Percentiles rank a stretch among this genome's conserved stretches.
Conservation (phyloP, 2,113 vertebrate genomes). For the Larimichthys crocea region DNA sequence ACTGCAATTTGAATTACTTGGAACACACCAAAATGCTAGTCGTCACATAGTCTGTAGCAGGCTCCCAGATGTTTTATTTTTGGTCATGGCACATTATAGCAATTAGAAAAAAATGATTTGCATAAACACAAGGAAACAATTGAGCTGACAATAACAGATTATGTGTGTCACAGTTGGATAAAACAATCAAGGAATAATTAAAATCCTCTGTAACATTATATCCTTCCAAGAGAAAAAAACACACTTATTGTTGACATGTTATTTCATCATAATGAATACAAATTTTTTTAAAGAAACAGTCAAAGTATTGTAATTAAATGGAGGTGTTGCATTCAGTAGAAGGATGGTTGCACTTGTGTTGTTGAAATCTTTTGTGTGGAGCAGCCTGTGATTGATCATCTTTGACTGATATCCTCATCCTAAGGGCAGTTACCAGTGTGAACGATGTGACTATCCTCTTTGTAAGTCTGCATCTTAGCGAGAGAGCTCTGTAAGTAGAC, state of each 20-base stretch:
- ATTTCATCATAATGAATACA: slow-evolving; percentile 2
- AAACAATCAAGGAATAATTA: background rate
- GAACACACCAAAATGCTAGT: slow-evolving; percentile 22
- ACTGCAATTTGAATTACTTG: slow-evolving; percentile 19
- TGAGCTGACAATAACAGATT: slow-evolving; percentile 5
- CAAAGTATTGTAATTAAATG: slow-evolving; percentile 8
- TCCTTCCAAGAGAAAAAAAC: background rate
- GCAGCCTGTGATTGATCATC: slow-evolving; percentile 28
- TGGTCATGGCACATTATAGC: slow-evolving; percentile 11
- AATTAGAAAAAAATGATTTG: slow-evolving; percentile 22
- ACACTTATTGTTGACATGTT: background rate
- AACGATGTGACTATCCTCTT: slow-evolving; percentile 29
- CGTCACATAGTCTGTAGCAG: slow-evolving; percentile 1
- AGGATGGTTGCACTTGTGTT: slow-evolving; percentile 5
- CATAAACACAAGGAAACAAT: slow-evolving; percentile 19
- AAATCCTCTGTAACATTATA: background rate
- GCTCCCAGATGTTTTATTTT: slow-evolving; percentile 31
- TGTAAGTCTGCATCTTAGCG: slow-evolving; percentile 36
- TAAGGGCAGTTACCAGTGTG: slow-evolving; percentile 18
- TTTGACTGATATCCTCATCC: slow-evolving; percentile 33
- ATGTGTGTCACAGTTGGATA: slow-evolving; percentile 18
- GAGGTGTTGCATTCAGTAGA: background rate
- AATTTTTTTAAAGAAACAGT: background rate
- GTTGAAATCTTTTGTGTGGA: slow-evolving; percentile 20
- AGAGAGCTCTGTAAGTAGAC: slow-evolving; percentile 55